Base-by-base conservation (phyloP, 2,888 invertebrate species). In the Acleris sparsana region DNA sequence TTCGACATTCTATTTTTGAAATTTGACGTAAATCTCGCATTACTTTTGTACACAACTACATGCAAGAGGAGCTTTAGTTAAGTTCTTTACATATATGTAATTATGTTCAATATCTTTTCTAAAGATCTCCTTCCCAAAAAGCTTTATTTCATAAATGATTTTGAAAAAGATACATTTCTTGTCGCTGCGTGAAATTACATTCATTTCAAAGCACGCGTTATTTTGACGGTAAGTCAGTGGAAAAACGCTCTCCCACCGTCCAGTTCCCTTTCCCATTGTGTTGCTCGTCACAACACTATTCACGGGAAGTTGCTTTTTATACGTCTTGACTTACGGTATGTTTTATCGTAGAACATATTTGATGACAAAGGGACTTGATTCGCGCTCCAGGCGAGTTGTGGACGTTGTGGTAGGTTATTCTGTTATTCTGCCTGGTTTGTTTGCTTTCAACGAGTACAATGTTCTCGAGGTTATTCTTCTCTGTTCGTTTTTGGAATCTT, bases 311-410 rank as follows among this genome's bases (percentile, higher is more conserved):
- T 49, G 48, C 22, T 25, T 49, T 55, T 49, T 64, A 53, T 55
- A 18, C 13, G 22, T 1, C 25, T 13, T 25, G 1, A 11, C 13
- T 48, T 43, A 60, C 25, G 49, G 59, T 29, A 16, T 18, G 17
- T 49, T 64, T 59, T 39, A 11, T 25, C 3, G n/a, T 53, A 20
- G 29, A 25, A 6, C 17, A 5, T 48, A 53, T n/a, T 20, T 20
- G 61, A 59, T 18, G 25, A 64, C 64, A 60, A 64, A 59, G 43
- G 59, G 53, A 60, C 59, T 64, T 59, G 49, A 60, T 60, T 60
- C 59, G 48, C 49, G 49, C 53, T 49, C 53, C 18, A 48, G 59
- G 9, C 49, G 49, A 53, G 63, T 53, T 64, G 64, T 20, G 64
- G 63, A 39, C 48, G 63, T 63, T 64, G 64, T 20, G 64, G 63